Evolutionary conservation across 2,888 invertebrate genomes (phyloP), one percentile per base, ranked within the genome.

Genomic region (Achlya flavicornis): DNA sequence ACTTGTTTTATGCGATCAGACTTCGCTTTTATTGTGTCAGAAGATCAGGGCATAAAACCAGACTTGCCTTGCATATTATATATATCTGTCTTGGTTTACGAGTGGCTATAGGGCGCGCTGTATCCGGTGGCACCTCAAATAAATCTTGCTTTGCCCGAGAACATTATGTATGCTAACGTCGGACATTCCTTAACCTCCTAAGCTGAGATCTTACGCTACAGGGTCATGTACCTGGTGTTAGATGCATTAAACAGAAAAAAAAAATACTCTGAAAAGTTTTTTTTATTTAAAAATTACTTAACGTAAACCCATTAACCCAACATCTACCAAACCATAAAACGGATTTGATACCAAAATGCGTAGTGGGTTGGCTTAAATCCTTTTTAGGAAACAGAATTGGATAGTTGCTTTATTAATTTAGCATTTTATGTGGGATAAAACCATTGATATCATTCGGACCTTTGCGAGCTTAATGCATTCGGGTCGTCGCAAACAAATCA

Each of bases 61-160:
- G 35, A 33, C 14, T 38, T 35, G 58, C 10, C n/a, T 35, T 19
- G 68, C 74, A 70, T 70, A 76, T 71, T 66, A 65, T 65, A 67
- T 76, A 66, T 67, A 74, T 78, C 69, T 71, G 64, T 74, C 74
- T 76, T 74, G 76, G 68, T 70, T 75, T 68, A 67, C 65, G 68
- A 62, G 63, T 48, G 41, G 57, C 38, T 66, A 63, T 61, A 66
- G 73, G 73, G 71, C 75, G 72, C 70, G 70, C 69, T 66, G 72
- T 82, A 81, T 80, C 80, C 75, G 76, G 26, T 70, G 79, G 76
- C 80, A 80, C 80, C 80, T 82, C 78, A 79, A 78, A 89, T 90
- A 90, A 89, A 91, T 90, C 87, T 88, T 83, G 86, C 87, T 88
- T 87, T 88, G 88, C 88, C 85, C 86, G 75, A 81, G 77, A 78